Base-by-base conservation (phyloP, 2,888 invertebrate genomes). In the Brenthis ino region DNA sequence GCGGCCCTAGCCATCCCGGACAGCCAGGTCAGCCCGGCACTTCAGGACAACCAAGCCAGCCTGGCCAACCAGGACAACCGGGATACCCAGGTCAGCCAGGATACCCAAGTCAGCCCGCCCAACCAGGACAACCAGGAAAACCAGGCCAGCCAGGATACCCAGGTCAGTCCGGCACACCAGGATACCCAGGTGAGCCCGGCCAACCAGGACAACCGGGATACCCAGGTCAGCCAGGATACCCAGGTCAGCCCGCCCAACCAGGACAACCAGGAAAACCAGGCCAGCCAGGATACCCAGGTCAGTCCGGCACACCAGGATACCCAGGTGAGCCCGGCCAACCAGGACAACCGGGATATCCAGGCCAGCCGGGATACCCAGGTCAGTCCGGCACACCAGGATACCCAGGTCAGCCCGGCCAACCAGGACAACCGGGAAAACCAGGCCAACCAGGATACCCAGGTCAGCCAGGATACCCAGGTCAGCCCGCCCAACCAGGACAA, bases 391-490 rank as follows among this genome's bases (percentile, higher is more conserved):
- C 57, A 47, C 66, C 72, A 43, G 72, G 72, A 11, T 33, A 69
- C 3, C 73, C 70, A n/a, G 73, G 72, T 0, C 0, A 56, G 3
- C 66, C 74, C 24, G 74, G 70, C 12, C 37, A 68, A 1, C 72
- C 72, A 5, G 67, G 73, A 5, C 20, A 70, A 1, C 70, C 72
- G 13, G 74, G 73, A 11, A 3, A 50, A 8, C 69, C 73, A 24
- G 74, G 72, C 8, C 48, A 72, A 16, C 81, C 85, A 3, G 82
- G 78, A 1, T 56, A 72, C 3, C 94, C 77, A 90, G 81, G 77
- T 90, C 81, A 72, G 16, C 81, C 85, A 3, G 82, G 78, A 1
- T 56, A 72, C 3, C 94, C 77, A 90, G 81, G 77, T 90, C 81
- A n/a, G n/a, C n/a, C n/a, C n/a, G n/a, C n/a, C n/a, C n/a, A n/a